A percentile compares a stretch with the other conserved stretches of the same genome.
Evolutionary conservation across 2,113 vertebrate species (phyloP).

Genomic region (Dromaius novaehollandiae): DNA sequence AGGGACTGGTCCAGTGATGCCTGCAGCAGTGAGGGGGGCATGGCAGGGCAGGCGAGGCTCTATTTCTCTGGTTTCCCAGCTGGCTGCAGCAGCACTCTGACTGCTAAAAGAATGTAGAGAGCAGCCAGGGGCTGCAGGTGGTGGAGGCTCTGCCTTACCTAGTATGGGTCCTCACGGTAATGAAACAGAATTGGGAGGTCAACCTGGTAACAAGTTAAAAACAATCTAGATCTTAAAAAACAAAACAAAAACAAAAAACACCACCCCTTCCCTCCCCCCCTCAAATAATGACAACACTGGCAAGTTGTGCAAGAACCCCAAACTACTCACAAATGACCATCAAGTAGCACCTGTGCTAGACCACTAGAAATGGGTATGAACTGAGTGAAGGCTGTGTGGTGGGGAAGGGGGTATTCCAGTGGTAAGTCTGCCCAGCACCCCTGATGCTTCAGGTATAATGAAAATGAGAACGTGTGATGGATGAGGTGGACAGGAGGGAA

Average conservation of each 20-base stretch:
- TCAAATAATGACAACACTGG: conserved; percentile 23
- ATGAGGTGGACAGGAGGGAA: not conserved
- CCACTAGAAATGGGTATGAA: conserved; percentile 14
- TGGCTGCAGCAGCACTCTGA: not conserved
- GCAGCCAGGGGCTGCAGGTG: not conserved
- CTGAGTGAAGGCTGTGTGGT: not conserved
- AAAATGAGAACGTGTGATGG: not conserved
- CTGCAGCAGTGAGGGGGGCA: not conserved
- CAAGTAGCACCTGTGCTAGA: conserved; percentile 33
- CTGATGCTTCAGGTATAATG: not conserved
- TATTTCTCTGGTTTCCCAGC: not conserved
- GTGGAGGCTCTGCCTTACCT: not conserved
- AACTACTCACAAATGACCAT: conserved; percentile 48
- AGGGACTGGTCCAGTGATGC: not conserved
- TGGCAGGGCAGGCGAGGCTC: not conserved
- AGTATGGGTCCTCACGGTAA: not conserved
- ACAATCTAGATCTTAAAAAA: conserved; percentile 3
- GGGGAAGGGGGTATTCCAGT: conserved; percentile 43
- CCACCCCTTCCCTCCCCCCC: not conserved
- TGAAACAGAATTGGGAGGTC: not conserved
- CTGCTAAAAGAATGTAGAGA: conserved; percentile 23
- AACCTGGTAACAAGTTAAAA: not conserved
- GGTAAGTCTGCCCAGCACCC: conserved; percentile 43
- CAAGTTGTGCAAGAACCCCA: conserved; percentile 43
- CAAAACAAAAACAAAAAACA: not conserved